Conservation (phyloP, 2,888 invertebrate genomes). For the Tetanocera ferruginea region DNA sequence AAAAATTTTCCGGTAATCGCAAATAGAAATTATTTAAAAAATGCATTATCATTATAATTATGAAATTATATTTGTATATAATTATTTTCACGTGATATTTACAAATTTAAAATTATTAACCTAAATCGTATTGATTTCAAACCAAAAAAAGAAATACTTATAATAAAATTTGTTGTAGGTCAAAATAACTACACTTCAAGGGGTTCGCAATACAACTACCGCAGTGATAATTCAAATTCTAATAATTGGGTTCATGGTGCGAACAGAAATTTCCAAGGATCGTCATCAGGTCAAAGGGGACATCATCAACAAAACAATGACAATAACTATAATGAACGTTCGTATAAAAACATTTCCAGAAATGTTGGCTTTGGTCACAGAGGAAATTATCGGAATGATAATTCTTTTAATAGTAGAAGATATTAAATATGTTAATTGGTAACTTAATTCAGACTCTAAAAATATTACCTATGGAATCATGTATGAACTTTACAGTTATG, state of each 20-base stretch:
- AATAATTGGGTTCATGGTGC: conserved; percentile 21
- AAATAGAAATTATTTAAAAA: no score
- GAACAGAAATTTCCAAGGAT: background rate
- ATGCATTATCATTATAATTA: no score
- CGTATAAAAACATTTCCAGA: background rate
- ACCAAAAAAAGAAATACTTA: no score
- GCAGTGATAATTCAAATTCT: background rate
- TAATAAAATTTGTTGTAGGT: background rate
- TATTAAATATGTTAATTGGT: no score
- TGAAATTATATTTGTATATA: background rate
- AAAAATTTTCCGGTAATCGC: no score
- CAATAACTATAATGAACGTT: background rate
- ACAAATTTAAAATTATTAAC: no score
- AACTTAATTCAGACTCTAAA: no score
- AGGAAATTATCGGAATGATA: conserved; percentile 11
- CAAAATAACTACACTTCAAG: background rate
- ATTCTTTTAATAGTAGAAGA: no score
- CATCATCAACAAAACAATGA: conserved; percentile 18
- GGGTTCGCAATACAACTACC: background rate
- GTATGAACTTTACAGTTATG: no score
- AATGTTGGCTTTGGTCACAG: conserved; percentile 9
- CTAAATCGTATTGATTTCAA: no score
- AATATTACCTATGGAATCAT: no score
- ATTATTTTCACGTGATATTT: background rate
- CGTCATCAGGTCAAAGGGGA: background rate